Base-by-base conservation (phyloP, 2,888 invertebrate species). In the Pseudococcus longispinus region DNA sequence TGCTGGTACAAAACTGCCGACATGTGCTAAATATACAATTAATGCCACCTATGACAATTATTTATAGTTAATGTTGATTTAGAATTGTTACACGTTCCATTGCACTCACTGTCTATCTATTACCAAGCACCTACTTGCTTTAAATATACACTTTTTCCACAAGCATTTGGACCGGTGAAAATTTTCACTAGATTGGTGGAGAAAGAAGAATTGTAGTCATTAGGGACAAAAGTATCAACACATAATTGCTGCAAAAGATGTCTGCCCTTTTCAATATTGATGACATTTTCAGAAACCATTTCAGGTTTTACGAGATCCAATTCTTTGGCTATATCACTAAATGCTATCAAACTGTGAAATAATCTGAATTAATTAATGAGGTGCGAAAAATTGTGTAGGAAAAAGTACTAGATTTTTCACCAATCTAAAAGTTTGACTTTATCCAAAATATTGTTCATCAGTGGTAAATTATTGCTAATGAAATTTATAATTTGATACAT, bases 131-230 rank as follows among this genome's bases (percentile, higher is more conserved):
- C 42, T 87, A 93, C 93, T 92, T 97, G 96, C 91, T 97, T 97
- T 90, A 98, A 92, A 90, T 96, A 98, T 42, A 97, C 94, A 88
- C 96, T 97, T 91, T 98, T 98, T 2, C 98, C 98, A 90, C 96
- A 95, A 0, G 96, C 94, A 91, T 98, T 98, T 0, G 98, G 96
- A 0, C 97, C 98, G 0, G 96, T 96, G 8, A 98, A 91, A 83
- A 98, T 93, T 90, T 95, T 95, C 32, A 97, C 93, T 15, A 92
- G 91, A 20, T 93, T 93, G 9, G 91, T 91, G 0, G 91, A 90
- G 0, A 90, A 90, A 8, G 93, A 93, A 87, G 95, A 95, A 87
- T 91, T 90, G 9, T 93, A 92, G 89, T 95, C 93, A 90, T 97
- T 97, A 0, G 95, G 93, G 3, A 97, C 95, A 90, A 94, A 96